Evolutionary conservation across 1,140 invertebrate species (phyloP).

Genomic region (Scylla paramamosain): DNA sequence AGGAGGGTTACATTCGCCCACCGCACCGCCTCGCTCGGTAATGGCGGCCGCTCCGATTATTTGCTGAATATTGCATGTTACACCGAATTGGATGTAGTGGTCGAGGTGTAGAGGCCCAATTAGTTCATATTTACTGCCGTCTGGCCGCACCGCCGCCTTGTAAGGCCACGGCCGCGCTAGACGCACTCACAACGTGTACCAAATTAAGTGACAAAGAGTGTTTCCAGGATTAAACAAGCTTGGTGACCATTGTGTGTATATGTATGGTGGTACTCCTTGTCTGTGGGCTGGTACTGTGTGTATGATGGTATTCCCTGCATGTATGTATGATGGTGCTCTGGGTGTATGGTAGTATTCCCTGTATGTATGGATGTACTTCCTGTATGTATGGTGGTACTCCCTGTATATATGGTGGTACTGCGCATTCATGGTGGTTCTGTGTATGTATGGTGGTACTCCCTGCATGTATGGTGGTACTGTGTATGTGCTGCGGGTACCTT

Average conservation of each 20-base stretch:
- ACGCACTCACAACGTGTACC: neutral
- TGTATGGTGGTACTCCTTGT: neutral
- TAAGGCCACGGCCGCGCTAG: slow-evolving; percentile 15
- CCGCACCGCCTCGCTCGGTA: slow-evolving; percentile 9
- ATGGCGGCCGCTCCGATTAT: slow-evolving; percentile 28
- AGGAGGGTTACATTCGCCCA: slow-evolving; percentile 43
- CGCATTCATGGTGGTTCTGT: too few relatives aligned
- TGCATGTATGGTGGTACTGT: too few relatives aligned
- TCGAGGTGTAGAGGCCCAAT: slow-evolving; percentile 31
- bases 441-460: too few relatives aligned
- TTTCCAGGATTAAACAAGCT: too few relatives aligned
- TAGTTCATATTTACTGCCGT: slow-evolving; percentile 51
- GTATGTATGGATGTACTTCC: too few relatives aligned
- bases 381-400: too few relatives aligned
- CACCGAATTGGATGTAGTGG: slow-evolving; percentile 61
- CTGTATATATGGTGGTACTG: too few relatives aligned
- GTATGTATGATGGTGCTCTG: too few relatives aligned
- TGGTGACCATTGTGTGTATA: neutral
- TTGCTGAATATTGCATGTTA: slow-evolving; percentile 59
- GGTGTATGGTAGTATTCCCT: too few relatives aligned
- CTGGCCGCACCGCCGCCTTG: neutral
- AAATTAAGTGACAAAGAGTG: neutral
- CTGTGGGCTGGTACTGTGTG: too few relatives aligned
- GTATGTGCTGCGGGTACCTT: too few relatives aligned
- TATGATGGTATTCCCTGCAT: too few relatives aligned